These are phyloP conservation scores for Calephelis nemesis DNA, from an alignment of 1,140 invertebrate species.

Conservation along the genomic window DNA sequence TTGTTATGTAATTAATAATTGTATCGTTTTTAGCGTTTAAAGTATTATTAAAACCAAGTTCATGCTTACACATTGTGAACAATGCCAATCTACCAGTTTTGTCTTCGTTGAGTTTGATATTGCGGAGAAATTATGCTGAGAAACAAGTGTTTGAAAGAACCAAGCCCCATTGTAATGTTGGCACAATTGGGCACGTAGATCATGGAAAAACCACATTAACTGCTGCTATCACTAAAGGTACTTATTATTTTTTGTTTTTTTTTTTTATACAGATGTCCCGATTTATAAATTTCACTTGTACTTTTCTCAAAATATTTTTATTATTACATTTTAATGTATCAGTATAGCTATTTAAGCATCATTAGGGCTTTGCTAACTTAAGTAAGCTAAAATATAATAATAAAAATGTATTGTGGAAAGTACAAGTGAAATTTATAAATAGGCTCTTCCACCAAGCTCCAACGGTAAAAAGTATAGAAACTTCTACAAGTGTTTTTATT, in stretches of 20 bases:
- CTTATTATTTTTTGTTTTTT: background rate
- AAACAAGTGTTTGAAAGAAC: conserved; percentile 87
- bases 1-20: conserved; percentile 16
- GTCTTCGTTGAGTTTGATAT: conserved; percentile 59
- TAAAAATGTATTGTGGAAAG: no score
- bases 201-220: conserved; percentile 99
- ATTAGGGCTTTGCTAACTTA: no score
- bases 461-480: no score
- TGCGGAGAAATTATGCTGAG: conserved; percentile 81
- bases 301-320: no score
- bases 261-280: background rate
- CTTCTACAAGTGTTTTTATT: no score
- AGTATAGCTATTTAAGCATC: no score
- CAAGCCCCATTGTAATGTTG: conserved; percentile 99
- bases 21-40: conserved; percentile 54
- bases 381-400: no score
- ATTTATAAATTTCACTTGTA: no score
- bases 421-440: no score
- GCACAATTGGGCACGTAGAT: conserved; percentile 99
- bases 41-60: conserved; percentile 60
- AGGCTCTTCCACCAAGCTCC: no score
- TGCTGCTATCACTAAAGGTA: conserved; percentile 96
- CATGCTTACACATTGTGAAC: conserved; percentile 48
- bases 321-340: no score
- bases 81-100: conserved; percentile 42